Conservation (phyloP, 2,797 vertebrate genomes). For the Falco biarmicus region DNA sequence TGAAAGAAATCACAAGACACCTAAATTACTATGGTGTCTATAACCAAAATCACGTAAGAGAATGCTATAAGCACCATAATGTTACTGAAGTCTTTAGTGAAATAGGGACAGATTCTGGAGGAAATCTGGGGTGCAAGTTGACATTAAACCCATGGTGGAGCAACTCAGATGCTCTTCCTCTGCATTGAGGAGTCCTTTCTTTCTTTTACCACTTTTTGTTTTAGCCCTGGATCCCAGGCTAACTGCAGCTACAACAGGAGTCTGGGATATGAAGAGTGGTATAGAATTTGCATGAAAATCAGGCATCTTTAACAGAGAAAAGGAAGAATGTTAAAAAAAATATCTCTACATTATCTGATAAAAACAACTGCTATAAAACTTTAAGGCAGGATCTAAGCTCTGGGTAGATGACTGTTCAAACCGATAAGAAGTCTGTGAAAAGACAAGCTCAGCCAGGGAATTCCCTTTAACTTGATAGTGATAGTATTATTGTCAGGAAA, state of each 20-base stretch:
- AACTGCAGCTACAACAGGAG: not conserved
- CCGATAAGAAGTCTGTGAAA: slow-evolving; percentile 36
- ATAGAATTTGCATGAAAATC: not conserved
- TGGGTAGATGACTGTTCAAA: slow-evolving; percentile 35
- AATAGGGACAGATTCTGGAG: not conserved
- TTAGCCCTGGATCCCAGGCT: not conserved
- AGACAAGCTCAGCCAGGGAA: slow-evolving; percentile 38
- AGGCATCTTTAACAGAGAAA: not conserved
- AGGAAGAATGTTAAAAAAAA: not conserved
- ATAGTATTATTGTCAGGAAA: slow-evolving; percentile 35
- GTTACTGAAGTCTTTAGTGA: not conserved
- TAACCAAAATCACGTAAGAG: not conserved
- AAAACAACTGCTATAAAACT: slow-evolving; percentile 18
- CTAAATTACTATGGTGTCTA: not conserved
- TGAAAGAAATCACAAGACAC: not conserved
- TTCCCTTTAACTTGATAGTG: slow-evolving; percentile 46
- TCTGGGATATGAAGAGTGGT: not conserved
- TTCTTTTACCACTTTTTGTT: not conserved
- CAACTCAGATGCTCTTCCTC: not conserved
- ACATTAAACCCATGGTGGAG: not conserved
- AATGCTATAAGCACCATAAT: not conserved
- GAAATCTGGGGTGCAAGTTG: not conserved
- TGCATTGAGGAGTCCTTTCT: not conserved
- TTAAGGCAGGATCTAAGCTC: slow-evolving; percentile 22
- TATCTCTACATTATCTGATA: not conserved